Evolutionary conservation across 2,888 invertebrate species (phyloP).

Genomic region (Byasa hedistus): DNA sequence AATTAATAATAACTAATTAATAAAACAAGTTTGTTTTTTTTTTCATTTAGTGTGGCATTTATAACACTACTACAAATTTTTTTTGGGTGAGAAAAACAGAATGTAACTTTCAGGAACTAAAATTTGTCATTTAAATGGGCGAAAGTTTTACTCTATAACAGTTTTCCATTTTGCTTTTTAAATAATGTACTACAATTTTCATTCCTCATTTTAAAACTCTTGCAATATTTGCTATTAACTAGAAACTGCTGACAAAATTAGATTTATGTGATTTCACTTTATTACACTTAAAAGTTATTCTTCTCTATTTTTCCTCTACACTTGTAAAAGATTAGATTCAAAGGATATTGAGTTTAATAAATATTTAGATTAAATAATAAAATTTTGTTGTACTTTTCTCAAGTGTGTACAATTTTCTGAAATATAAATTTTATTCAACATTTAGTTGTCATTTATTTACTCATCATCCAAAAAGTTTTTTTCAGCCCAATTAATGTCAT

Average conservation of each 20-base stretch:
- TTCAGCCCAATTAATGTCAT: conserved; percentile 49
- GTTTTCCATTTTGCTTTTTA: conserved; percentile 26
- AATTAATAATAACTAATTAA: conserved; percentile 75
- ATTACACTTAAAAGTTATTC: conserved; percentile 53
- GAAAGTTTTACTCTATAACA: conserved; percentile 6
- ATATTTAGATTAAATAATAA: conserved; percentile 50
- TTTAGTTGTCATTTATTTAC: conserved; percentile 53
- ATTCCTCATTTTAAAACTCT: conserved; percentile 24
- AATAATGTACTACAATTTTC: conserved; percentile 13
- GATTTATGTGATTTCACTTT: conserved; percentile 54
- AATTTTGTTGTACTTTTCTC: conserved; percentile 76
- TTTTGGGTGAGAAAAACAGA: conserved; percentile 37
- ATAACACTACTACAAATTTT: conserved; percentile 48
- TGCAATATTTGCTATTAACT: conserved; percentile 23
- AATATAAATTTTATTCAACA: conserved; percentile 77
- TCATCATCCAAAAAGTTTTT: conserved; percentile 51
- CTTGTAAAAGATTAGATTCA: conserved; percentile 59
- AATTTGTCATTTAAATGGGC: conserved; percentile 13
- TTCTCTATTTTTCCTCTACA: conserved; percentile 68
- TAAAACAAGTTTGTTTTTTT: conserved; percentile 65
- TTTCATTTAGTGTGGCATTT: conserved; percentile 63
- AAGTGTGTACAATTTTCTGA: conserved; percentile 78
- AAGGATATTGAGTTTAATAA: conserved; percentile 59
- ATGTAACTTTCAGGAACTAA: conserved; percentile 39
- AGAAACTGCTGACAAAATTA: conserved; percentile 48